These are phyloP conservation scores for Scaptomyza tumidula DNA, from an alignment of 2,888 invertebrate genomes.

Conservation along the genomic window DNA sequence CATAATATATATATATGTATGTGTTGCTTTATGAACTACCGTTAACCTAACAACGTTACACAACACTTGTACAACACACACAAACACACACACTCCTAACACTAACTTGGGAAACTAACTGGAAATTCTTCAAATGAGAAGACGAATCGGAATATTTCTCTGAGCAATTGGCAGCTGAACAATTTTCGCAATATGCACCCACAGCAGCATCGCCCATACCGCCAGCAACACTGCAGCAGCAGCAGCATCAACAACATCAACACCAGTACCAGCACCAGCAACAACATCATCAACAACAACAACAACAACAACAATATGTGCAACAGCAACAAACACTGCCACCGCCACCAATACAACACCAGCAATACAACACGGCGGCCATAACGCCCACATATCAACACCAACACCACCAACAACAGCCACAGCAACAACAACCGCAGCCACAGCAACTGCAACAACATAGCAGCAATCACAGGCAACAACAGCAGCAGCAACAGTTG, in stretches of 20 bases:
- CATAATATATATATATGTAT: constrained; percentile 14
- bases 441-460: constrained; percentile 47
- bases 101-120: constrained; percentile 50
- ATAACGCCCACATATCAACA: constrained; percentile 82
- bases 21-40: constrained; percentile 74
- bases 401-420: constrained; percentile 70
- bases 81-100: constrained; percentile 32
- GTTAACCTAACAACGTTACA: constrained; percentile 69
- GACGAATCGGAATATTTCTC: constrained; percentile 85
- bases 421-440: constrained; percentile 59
- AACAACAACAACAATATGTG: constrained; percentile 73
- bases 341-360: constrained; percentile 83
- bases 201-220: constrained; percentile 69
- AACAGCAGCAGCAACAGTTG: constrained; percentile 61
- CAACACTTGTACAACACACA: constrained; percentile 40
- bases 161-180: constrained; percentile 85
- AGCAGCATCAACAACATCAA: constrained; percentile 62
- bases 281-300: constrained; percentile 66
- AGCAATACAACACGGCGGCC: constrained; percentile 84
- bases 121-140: constrained; percentile 41
- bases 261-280: constrained; percentile 64
- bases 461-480: constrained; percentile 53
- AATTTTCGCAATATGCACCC: constrained; percentile 85
- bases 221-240: constrained; percentile 58
- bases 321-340: constrained; percentile 82